Percentiles rank a stretch among this genome's conserved stretches.
Conservation (phyloP, 2,797 vertebrate genomes). For the Chloroceryle amazona region DNA sequence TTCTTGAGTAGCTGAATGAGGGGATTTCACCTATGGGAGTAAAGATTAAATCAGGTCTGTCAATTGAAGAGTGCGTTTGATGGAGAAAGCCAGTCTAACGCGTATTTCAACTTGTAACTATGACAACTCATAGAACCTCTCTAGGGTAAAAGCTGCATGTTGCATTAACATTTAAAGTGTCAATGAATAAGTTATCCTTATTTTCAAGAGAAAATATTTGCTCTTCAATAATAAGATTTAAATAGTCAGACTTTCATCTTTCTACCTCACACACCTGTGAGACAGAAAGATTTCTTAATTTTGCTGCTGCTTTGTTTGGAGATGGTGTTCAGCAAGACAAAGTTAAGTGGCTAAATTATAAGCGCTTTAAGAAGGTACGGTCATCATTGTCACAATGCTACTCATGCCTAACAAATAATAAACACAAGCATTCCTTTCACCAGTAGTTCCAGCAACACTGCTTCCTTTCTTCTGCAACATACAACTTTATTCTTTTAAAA, state of each 20-base stretch:
- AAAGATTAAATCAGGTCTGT: conserved; percentile 41
- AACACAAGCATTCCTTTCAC: background rate
- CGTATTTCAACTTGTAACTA: conserved; percentile 34
- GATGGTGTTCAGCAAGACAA: background rate
- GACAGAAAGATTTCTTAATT: background rate
- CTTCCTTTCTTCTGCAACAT: background rate
- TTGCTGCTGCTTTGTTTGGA: background rate
- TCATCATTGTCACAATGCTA: background rate
- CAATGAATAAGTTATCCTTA: conserved; percentile 34
- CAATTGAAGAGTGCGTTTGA: conserved; percentile 1
- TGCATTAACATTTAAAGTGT: conserved; percentile 41
- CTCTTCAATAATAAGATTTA: conserved; percentile 33
- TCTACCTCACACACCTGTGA: background rate
- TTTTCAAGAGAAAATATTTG: conserved; percentile 50
- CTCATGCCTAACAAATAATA: background rate
- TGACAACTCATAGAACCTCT: conserved; percentile 1
- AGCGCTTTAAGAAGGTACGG: background rate
- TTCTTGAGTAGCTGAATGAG: background rate
- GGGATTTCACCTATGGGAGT: background rate
- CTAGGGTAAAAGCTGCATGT: background rate
- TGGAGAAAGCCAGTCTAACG: conserved; percentile 5
- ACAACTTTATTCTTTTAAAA: background rate
- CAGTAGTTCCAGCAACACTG: background rate
- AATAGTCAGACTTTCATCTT: background rate
- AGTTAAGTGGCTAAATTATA: background rate